Evolutionary conservation across 2,888 invertebrate species (phyloP), one percentile per base, ranked within the genome.

Genomic region (Cacoxenus indagator): DNA sequence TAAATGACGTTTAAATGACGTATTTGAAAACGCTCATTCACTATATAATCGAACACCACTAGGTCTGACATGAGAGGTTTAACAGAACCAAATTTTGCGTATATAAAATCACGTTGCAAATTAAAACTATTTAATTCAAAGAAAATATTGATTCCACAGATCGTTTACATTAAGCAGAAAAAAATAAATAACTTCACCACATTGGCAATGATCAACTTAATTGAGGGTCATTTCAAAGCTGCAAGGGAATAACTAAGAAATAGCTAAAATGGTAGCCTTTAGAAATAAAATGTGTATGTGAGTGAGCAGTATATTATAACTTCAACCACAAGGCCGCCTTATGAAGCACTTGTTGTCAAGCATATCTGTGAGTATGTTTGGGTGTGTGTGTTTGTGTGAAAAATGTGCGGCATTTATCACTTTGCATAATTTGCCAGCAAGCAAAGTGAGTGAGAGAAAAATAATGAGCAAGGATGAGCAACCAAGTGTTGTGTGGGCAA

Each of bases 341-440:
- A 43, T 43, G 45, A n/a, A n/a, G 45, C 45, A 43, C 45, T 43
- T 43, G 45, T 43, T n/a, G 26, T 17, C 17, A 51, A 51, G 17
- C 22, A 17, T 17, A 57, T n/a, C 22, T 29, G 59, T 31, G 59
- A 17, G 51, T 29, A 22, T 27, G 54, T 59, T n/a, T 62, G n/a
- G 65, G 51, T 65, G 55, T 65, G 45, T 76, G 71, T 70, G 72
- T 75, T 29, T 26, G 54, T 14, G 59, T 37, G 59, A 46, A 45
- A 59, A 61, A 29, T 46, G 61, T 67, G 67, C 26, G 67, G 26
- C 66, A 57, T 66, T 66, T 66, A 70, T 70, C 72, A 73, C 67
- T 79, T 79, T 81, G 76, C 80, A 78, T 79, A 79, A 81, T 81
- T 81, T 78, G 73, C 74, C 22, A 6, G 27, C 11, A 55, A 22